Evolutionary conservation across 1,140 invertebrate genomes (phyloP), one percentile per base, ranked within the genome.

Genomic region (Drosophila oshimai): DNA sequence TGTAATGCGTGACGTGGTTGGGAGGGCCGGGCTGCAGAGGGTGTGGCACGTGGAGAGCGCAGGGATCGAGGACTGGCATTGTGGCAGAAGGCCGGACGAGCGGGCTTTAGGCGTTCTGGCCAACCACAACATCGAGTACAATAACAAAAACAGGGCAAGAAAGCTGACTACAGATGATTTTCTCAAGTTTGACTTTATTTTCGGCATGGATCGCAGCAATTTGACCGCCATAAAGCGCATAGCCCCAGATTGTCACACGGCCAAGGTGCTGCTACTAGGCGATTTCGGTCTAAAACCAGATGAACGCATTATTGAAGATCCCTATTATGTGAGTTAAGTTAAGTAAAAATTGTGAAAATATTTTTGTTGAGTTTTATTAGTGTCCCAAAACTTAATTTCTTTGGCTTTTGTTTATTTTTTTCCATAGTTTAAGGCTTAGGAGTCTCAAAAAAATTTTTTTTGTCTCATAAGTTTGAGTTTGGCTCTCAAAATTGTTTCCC

Each of bases 131-230:
- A 93, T 96, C 22, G 89, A 93, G 29, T 96, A 95, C 62, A 92
- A 91, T 51, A 96, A 97, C 62, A 92, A 91, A 50, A 96, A 97
- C 73, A 92, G 80, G 71, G 96, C 96, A 10, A 93, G 96, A 91
- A 93, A 95, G 93, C 92, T 97, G 20, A 92, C 79, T 6, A 39
- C 90, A 31, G 91, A 93, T 7, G 97, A 98, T 89, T 97, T 96
- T 74, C 80, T 93, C 2, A 91, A 93, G 10, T 98, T 94, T 90
- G 94, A 97, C 84, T 97, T 94, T 79, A 97, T 98, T 58, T 95
- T 98, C 91, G 96, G 96, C 17, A 98, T 98, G 97, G 97, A 98
- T 91, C 92, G 95, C 46, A 92, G 93, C 31, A 98, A 97, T 87
- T 95, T 97, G 81, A 92, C 90, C 1, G 93, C 94, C 29, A 86